Percentiles rank a stretch among this genome's conserved stretches.
These are phyloP conservation scores for Porites australiensis DNA, from an alignment of 64 coral and sea anemone genomes.

Conservation along the genomic window DNA sequence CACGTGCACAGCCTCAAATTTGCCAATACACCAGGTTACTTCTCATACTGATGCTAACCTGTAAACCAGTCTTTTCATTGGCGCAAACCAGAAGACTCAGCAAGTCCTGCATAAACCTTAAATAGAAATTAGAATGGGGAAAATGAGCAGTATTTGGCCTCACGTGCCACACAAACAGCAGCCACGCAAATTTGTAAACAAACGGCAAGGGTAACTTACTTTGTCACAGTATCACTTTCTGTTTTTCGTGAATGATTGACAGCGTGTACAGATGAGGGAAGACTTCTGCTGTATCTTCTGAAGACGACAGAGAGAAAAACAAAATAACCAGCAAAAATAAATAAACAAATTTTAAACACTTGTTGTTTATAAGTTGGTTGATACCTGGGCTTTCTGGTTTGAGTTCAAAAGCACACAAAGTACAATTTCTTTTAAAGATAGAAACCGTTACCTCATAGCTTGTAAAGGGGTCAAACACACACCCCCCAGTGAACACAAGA, in stretches of 20 bases:
- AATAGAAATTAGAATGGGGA: conserved; percentile 9
- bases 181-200: background rate
- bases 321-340: too few relatives aligned
- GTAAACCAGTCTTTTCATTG: conserved; percentile 91
- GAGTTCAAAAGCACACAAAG: too few relatives aligned
- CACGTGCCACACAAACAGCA: background rate
- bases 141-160: background rate
- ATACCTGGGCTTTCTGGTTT: too few relatives aligned
- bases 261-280: conserved; percentile 58
- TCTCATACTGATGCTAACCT: conserved; percentile 49
- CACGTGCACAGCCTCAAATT: too few relatives aligned
- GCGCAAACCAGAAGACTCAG: conserved; percentile 86
- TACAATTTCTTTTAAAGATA: too few relatives aligned
- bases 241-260: conserved; percentile 28
- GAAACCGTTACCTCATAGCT: conserved; percentile 64
- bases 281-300: conserved; percentile 67
- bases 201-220: conserved; percentile 3
- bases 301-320: conserved; percentile 20
- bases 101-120: conserved; percentile 92
- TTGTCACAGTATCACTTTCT: conserved; percentile 66
- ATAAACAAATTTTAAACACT: too few relatives aligned
- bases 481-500: conserved; percentile 94
- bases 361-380: too few relatives aligned
- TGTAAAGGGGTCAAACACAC: conserved; percentile 89
- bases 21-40: background rate